phyloP scores from a whole-genome alignment of 1,140 invertebrate species.

The Calliopsis andreniformis region DNA sequence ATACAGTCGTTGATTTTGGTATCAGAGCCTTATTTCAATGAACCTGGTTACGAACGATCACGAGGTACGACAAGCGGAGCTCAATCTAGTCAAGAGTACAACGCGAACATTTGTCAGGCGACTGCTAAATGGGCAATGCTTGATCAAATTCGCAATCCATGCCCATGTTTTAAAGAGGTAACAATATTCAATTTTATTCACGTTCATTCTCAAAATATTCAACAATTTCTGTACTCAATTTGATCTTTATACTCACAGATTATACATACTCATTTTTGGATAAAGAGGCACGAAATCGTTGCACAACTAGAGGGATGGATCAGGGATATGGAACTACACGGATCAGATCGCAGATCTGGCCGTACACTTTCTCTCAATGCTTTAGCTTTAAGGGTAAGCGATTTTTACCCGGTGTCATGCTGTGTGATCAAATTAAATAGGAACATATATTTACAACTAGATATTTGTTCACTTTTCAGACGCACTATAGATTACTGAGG shows the following conservation, averaged over 20 bases:
- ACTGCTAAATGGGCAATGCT: constrained; percentile 98
- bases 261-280: constrained; percentile 96
- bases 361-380: constrained; percentile 89
- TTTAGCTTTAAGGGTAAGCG: constrained; percentile 87
- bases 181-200: neutral
- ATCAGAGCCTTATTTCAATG: constrained; percentile 98
- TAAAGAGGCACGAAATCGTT: constrained; percentile 95
- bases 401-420: neutral
- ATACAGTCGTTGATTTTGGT: constrained; percentile 98
- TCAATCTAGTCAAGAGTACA: constrained; percentile 95
- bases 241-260: constrained; percentile 83
- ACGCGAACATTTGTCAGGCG: constrained; percentile 97
- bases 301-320: constrained; percentile 95
- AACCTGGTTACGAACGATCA: constrained; percentile 97
- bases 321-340: constrained; percentile 89
- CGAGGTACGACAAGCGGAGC: constrained; percentile 93
- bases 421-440: neutral
- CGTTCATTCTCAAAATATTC: neutral
- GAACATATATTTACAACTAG: neutral
- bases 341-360: constrained; percentile 87
- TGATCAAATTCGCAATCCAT: constrained; percentile 94
- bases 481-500: constrained; percentile 89
- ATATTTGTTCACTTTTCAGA: constrained; percentile 78
- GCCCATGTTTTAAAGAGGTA: constrained; percentile 96
- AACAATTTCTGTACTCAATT: neutral